Base-by-base conservation (phyloP, 2,797 vertebrate species). In the Cossypha dichroa region DNA sequence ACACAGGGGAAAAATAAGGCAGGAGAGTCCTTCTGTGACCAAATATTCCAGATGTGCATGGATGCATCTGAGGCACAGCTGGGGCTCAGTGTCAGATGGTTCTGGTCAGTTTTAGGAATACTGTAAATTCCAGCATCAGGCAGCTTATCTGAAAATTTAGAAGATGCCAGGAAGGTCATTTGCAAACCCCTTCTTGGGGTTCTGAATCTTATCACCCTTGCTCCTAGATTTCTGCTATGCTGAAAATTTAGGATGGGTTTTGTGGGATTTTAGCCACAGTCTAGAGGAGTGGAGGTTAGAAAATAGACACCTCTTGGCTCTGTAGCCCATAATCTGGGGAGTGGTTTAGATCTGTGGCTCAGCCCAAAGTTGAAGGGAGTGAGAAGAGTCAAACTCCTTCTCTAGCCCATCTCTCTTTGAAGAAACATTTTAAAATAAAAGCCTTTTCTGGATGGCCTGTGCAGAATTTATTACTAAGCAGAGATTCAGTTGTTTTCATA, bases 241-340 rank as follows among this genome's bases (percentile, higher is more conserved):
- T 41, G 21, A 41, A 92, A 87, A 36, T 6, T 66, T 77, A 16
- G 28, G 19, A 26, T 73, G 38, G 22, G 5, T 84, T 87, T 81
- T 85, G 26, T 77, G 62, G 63, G 54, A 82, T 31, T 85, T 91
- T 16, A 79, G 31, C 46, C 25, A 7, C 41, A 43, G 60, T 69
- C 41, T 28, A 70, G n/a, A 56, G 43, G 45, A 95, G 25, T 8
- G 18, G n/a, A 78, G 82, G 73, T 84, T 94, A 81, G 69, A 88
- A 94, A 96, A 95, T 62, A 95, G 82, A 66, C 59, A 84, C 54
- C 25, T 93, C 77, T 91, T 95, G 88, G 81, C 87, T 94, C 90
- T 95, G 52, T 54, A 96, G 56, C 69, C 81, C 58, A 14, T 90
- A 92, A 88, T 89, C 31, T 93, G 67, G 15, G 62, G 66, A 62